Evolutionary conservation across 2,888 invertebrate species (phyloP).

Genomic region (Beris morrisii): DNA sequence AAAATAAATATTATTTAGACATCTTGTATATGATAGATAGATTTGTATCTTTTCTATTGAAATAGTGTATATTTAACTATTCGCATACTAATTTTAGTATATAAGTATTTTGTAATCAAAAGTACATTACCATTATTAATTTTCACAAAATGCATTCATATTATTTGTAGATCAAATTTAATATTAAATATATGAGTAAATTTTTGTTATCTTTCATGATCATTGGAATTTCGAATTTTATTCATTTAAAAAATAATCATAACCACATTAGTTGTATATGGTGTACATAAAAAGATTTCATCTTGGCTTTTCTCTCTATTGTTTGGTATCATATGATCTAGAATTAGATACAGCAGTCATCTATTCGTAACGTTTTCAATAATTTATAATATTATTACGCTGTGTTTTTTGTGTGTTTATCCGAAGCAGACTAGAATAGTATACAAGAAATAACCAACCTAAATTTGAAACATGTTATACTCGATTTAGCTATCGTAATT

Average conservation of each 20-base stretch:
- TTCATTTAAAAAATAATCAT: slow-evolving; percentile 11
- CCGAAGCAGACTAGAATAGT: too few relatives aligned
- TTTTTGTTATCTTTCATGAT: slow-evolving; percentile 1
- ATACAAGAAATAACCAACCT: too few relatives aligned
- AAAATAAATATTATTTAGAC: neutral
- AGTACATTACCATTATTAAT: slow-evolving; percentile 2
- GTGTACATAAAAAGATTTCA: neutral
- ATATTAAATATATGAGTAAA: neutral
- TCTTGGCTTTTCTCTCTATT: neutral
- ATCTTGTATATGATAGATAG: neutral
- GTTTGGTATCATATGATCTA: too few relatives aligned
- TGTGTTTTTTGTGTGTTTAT: too few relatives aligned
- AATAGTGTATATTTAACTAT: neutral
- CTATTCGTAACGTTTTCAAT: too few relatives aligned
- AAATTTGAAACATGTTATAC: too few relatives aligned
- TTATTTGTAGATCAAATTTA: slow-evolving; percentile 6
- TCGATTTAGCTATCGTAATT: too few relatives aligned
- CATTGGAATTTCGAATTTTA: neutral
- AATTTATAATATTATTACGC: too few relatives aligned
- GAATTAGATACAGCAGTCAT: too few relatives aligned
- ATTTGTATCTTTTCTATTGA: neutral
- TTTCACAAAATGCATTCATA: too few relatives aligned
- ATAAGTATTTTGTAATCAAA: neutral
- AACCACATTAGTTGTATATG: neutral
- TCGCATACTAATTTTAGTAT: neutral